These are phyloP conservation scores for Cladorhizidae sp. DNA, from an alignment of 37 sponge, comb jelly and placozoan genomes.

Conservation along the genomic window DNA sequence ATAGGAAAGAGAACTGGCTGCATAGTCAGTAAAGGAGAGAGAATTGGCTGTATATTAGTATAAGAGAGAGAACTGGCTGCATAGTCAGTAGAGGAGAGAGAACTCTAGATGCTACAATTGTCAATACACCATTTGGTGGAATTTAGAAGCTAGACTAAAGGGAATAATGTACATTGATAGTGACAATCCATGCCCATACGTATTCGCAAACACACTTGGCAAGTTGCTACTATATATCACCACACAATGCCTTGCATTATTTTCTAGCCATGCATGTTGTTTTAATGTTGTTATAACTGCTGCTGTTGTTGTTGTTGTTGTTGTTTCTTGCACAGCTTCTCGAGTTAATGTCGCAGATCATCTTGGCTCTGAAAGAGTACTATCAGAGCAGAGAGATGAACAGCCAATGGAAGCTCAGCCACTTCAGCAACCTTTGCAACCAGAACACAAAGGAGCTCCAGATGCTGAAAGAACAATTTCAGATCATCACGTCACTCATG, in stretches of 20 bases:
- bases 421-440: constrained; percentile 1
- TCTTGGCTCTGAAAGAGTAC: constrained; percentile 15
- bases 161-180: too few relatives aligned
- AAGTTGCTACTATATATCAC: background rate
- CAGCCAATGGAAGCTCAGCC: background rate
- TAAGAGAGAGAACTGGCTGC: too few relatives aligned
- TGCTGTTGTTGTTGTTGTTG: background rate
- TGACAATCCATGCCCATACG: too few relatives aligned
- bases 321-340: constrained; percentile 12
- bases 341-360: constrained; percentile 30
- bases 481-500: constrained; percentile 20
- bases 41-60: too few relatives aligned
- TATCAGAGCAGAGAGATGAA: constrained; percentile 32
- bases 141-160: too few relatives aligned
- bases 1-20: too few relatives aligned
- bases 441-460: constrained; percentile 8
- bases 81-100: too few relatives aligned
- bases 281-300: background rate
- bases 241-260: background rate
- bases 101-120: too few relatives aligned
- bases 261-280: background rate
- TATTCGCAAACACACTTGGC: too few relatives aligned
- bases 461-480: constrained; percentile 18
- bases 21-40: too few relatives aligned
- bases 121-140: too few relatives aligned